Percentiles rank a stretch among this genome's conserved stretches.
Conservation (phyloP, 2,888 invertebrate genomes). For the Chouioia cunea region DNA sequence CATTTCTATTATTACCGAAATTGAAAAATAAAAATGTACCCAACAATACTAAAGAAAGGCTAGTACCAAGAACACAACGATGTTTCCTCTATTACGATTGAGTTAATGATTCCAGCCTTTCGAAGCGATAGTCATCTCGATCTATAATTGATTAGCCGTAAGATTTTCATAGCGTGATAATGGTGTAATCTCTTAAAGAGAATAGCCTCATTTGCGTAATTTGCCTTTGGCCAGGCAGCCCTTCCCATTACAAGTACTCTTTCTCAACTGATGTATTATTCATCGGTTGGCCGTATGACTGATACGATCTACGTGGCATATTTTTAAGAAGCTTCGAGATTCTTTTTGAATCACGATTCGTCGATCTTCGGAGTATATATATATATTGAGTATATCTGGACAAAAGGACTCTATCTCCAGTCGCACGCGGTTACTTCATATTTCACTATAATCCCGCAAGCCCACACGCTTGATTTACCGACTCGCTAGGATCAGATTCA, state of each 20-base stretch:
- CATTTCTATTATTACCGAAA: too few relatives aligned
- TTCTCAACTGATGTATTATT: conserved; percentile 60
- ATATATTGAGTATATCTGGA: conserved; percentile 37
- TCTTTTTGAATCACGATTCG: conserved; percentile 55
- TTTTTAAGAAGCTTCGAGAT: conserved; percentile 53
- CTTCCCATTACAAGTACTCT: not conserved
- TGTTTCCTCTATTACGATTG: too few relatives aligned
- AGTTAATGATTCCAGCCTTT: too few relatives aligned
- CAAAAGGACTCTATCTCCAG: conserved; percentile 19
- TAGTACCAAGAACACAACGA: too few relatives aligned
- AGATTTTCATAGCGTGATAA: too few relatives aligned
- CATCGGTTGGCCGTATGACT: conserved; percentile 61
- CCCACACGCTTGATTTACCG: conserved; percentile 35
- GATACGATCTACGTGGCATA: conserved; percentile 62
- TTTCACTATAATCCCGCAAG: conserved; percentile 43
- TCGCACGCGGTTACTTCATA: conserved; percentile 35
- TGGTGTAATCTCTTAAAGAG: not conserved
- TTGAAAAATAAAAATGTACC: too few relatives aligned
- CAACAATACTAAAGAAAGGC: too few relatives aligned
- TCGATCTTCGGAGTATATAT: conserved; percentile 40
- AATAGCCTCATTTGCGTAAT: not conserved
- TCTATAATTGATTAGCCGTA: too few relatives aligned
- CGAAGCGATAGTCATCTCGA: too few relatives aligned
- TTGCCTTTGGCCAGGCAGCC: not conserved
- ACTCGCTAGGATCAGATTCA: conserved; percentile 35